Base-by-base conservation (phyloP, 1,140 invertebrate genomes). In the Dreissena rostriformis region DNA sequence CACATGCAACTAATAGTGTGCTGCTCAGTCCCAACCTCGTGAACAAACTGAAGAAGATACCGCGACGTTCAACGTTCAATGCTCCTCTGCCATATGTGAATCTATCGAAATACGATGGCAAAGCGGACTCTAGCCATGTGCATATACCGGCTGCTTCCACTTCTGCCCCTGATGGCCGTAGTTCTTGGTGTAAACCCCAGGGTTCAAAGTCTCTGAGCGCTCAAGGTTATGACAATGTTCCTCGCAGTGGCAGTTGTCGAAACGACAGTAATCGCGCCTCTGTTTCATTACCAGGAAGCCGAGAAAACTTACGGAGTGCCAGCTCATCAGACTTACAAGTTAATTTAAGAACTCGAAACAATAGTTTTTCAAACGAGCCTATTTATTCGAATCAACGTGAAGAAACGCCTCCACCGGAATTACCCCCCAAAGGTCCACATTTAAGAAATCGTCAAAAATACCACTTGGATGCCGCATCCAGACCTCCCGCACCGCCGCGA, bases 11-110 rank as follows among this genome's bases (percentile, higher is more conserved):
- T 15, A 74, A 74, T 19, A 86, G 79, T 67, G 65, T 68, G 65
- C 75, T 86, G 11, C 51, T 88, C 0, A 91, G 90, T 86, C 90
- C 91, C 24, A 88, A 90, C 75, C 86, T 91, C 77, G 71, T 88
- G 28, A 86, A 87, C 24, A 91, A 91, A 86, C 80, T 92, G 14
- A 87, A 87, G 17, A 88, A 88, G 71, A 92, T 92, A 71, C 90
- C 90, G 12, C 78, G 63, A 70, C 72, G 74, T 82, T 92, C 90
- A 52, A 88, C 87, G 77, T 71, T 91, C 24, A 89, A 83, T 55
- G 88, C 88, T 57, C 91, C 91, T 22, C 78, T 92, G 14, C 91
- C 91, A 4, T 92, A 92, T 88, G 91, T 92, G 15, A 92, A 92
- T 70, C 78, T 92, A 63, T 88, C 86, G 22, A 90, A 89, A 68